Percentiles rank a stretch among this genome's conserved stretches.
phyloP scores from a whole-genome alignment of 2,113 vertebrate species.

The Neodontobutis hainanensis region DNA sequence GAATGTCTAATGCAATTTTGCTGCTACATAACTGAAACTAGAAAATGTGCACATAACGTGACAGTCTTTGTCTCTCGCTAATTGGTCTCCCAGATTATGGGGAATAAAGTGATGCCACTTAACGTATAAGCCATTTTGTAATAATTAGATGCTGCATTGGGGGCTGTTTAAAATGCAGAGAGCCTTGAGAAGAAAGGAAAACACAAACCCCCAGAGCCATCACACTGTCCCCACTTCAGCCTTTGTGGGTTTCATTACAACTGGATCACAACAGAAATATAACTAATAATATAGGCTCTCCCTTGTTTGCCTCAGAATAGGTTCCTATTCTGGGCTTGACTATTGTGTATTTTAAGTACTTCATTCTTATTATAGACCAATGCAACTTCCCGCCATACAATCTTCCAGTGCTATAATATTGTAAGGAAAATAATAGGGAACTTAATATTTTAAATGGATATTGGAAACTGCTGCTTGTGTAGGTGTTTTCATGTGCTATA shows the following conservation, averaged over 20 bases:
- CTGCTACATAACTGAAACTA: slow-evolving; percentile 4
- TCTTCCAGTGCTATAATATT: slow-evolving; percentile 44
- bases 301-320: slow-evolving; percentile 27
- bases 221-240: slow-evolving; percentile 11
- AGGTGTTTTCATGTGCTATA: slow-evolving; percentile 29
- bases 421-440: slow-evolving; percentile 22
- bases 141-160: slow-evolving; percentile 53
- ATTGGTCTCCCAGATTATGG: slow-evolving; percentile 17
- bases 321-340: slow-evolving; percentile 16
- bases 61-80: slow-evolving; percentile 18
- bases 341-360: slow-evolving; percentile 45
- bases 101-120: slow-evolving; percentile 21
- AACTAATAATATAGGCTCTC: slow-evolving; percentile 20
- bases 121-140: slow-evolving; percentile 45
- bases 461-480: slow-evolving; percentile 15
- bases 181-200: slow-evolving; percentile 47
- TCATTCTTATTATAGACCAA: slow-evolving; percentile 51
- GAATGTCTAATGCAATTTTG: neutral
- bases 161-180: slow-evolving; percentile 49
- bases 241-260: slow-evolving; percentile 51
- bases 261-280: slow-evolving; percentile 40
- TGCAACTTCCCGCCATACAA: slow-evolving; percentile 25
- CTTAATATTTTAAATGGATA: slow-evolving; percentile 21
- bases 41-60: slow-evolving; percentile 6
- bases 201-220: slow-evolving; percentile 37